Base-by-base conservation (phyloP, 2,888 invertebrate genomes). In the Lacanobia wlatinum region DNA sequence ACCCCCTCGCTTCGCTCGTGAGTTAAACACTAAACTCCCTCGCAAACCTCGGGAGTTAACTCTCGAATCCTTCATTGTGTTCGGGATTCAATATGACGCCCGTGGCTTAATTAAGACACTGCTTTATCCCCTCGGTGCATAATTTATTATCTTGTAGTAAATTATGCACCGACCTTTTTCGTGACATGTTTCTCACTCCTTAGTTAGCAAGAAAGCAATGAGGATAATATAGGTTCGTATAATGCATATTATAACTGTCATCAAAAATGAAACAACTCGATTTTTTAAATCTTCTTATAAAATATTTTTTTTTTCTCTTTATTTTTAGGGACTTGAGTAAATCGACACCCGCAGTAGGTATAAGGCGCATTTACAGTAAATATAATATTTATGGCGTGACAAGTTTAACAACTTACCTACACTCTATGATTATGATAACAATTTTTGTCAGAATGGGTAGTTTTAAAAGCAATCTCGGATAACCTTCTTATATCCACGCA, bases 381-480 rank as follows among this genome's bases (percentile, higher is more conserved):
- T 14, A 21, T 34, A 58, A 68, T 64, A 68, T 68, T 64, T 64
- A 68, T 52, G 48, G 46, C 48, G 2, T 65, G 74, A 73, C 60
- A 80, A 60, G 48, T 80, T 64, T 64, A 56, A 69, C 40, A 64
- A 48, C 28, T 73, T 14, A 28, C 28, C 28, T 28, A 28, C 66
- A 67, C 69, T 68, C 43, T 63, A 48, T 28, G 28, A 28, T 28
- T 28, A 28, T 66, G 80, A 80, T 74, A 83, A 74, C 55, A 73
- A 73, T 59, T 68, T 52, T 23, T 67, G 56, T 55, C 50, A 18
- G 52, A 77, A 67, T 46, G 38, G 23, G 18, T 58, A 66, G 48
- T 76, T 70, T 58, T 58, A 70, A 53, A 56, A 43, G 38, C 23
- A 46, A 58, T 58, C 43, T 70, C 58, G 34, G 50, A 53, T 62